Evolutionary conservation across 2,888 invertebrate genomes (phyloP), one percentile per base, ranked within the genome.

Genomic region (Tenthredo amoena): DNA sequence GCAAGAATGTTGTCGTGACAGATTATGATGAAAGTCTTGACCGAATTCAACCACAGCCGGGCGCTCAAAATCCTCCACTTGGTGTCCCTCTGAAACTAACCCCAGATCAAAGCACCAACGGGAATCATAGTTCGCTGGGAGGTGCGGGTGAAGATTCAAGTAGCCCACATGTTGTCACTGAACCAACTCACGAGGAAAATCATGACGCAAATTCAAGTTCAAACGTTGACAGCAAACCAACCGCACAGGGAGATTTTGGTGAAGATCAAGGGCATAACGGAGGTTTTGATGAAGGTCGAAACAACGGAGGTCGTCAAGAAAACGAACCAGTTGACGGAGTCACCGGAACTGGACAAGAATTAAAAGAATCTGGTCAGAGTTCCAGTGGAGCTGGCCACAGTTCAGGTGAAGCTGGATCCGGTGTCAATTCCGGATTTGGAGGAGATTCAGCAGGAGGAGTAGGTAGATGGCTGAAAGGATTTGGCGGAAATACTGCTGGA

Each of bases 401-500:
- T 10, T 7, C 62, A 5, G 58, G 18, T 2, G 21, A 3, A 58
- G 9, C 10, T 58, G 58, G 58, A 15, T 21, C 26, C 4, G 62
- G 62, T 1, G 3, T 12, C 26, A 4, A 31, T 62, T 26, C 26
- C 1, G 62, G 93, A 79, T 94, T 94, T 86, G 87, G 87, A 1
- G 94, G 94, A 85, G 85, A 86, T 10, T 72, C 15, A 12, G 47
- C 86, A 3, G 86, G 82, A 26, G 86, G 62, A 79, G 86, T 74
- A 86, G 88, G 87, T 87, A 89, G 68, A 62, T 47, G 47, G 47
- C 21, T 26, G 12, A 94, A 94, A 74, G 71, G 37, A 40, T 65
- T 76, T n/a, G 84, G 86, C 58, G 84, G 85, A 31, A 65, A 68
- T n/a, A 86, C 72, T 31, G 90, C 91, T 31, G 84, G 84, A 37